These are phyloP conservation scores for Melinaea menophilus DNA, from an alignment of 2,888 invertebrate genomes.

Conservation along the genomic window DNA sequence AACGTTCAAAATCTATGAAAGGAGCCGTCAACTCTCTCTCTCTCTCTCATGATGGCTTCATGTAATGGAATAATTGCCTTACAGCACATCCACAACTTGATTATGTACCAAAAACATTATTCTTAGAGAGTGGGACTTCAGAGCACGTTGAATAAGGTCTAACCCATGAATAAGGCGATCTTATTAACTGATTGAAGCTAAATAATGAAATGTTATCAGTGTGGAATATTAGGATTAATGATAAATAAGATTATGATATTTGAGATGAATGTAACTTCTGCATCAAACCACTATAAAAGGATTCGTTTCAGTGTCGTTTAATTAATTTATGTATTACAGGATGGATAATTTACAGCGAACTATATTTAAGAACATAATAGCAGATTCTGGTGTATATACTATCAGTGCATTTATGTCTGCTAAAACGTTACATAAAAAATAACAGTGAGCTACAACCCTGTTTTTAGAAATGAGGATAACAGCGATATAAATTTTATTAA, in stretches of 20 bases:
- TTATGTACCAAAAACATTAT: conserved; percentile 22
- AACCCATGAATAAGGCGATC: conserved; percentile 38
- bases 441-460: conserved; percentile 44
- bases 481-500: conserved; percentile 36
- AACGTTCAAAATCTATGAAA: too few relatives aligned
- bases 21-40: too few relatives aligned
- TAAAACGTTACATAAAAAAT: conserved; percentile 37
- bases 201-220: not conserved
- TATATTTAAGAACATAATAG: conserved; percentile 32
- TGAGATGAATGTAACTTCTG: not conserved
- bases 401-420: conserved; percentile 40
- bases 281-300: too few relatives aligned
- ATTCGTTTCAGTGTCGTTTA: not conserved
- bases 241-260: not conserved
- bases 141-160: conserved; percentile 40
- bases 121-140: conserved; percentile 35
- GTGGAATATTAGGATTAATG: not conserved
- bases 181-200: conserved; percentile 55
- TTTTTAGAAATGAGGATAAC: conserved; percentile 36
- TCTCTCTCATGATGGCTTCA: too few relatives aligned
- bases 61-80: conserved; percentile 20
- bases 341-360: conserved; percentile 32
- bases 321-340: conserved; percentile 36
- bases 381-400: conserved; percentile 48
- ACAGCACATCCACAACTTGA: conserved; percentile 38